Conservation (phyloP, 2,888 invertebrate genomes). For the Nasonia oneida region DNA sequence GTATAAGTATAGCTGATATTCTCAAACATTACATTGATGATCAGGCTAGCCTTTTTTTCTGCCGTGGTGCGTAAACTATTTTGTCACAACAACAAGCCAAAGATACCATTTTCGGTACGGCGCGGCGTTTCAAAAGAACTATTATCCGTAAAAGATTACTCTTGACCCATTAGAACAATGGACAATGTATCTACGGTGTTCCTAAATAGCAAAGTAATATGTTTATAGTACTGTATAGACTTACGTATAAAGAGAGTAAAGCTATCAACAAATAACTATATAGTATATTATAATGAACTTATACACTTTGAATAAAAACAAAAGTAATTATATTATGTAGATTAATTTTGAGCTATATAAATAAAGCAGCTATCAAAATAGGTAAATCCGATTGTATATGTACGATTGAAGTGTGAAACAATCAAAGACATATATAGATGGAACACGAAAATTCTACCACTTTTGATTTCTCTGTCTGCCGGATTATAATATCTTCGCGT, state of each 20-base stretch:
- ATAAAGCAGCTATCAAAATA: conserved; percentile 25
- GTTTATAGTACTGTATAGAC: conserved; percentile 35
- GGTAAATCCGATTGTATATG: not conserved
- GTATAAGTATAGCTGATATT: no score
- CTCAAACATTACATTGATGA: no score
- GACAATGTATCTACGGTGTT: conserved; percentile 22
- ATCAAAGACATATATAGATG: not conserved
- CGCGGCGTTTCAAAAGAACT: not conserved
- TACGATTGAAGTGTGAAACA: not conserved
- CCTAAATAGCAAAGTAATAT: conserved; percentile 34
- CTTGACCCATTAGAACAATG: conserved; percentile 30
- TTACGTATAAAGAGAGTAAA: conserved; percentile 46
- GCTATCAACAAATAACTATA: not conserved
- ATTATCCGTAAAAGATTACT: conserved; percentile 25
- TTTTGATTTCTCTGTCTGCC: conserved; percentile 63
- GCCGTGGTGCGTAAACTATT: no score
- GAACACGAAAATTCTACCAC: conserved; percentile 23
- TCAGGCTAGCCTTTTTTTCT: no score
- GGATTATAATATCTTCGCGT: conserved; percentile 66
- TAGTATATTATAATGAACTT: not conserved
- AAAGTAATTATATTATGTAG: conserved; percentile 30
- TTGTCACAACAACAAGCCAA: no score
- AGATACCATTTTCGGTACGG: not conserved
- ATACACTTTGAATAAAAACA: not conserved
- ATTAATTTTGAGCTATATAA: not conserved